Percentiles rank a stretch among this genome's conserved stretches.
Conservation (phyloP, 2,888 invertebrate genomes). For the Trimorus sp. region DNA sequence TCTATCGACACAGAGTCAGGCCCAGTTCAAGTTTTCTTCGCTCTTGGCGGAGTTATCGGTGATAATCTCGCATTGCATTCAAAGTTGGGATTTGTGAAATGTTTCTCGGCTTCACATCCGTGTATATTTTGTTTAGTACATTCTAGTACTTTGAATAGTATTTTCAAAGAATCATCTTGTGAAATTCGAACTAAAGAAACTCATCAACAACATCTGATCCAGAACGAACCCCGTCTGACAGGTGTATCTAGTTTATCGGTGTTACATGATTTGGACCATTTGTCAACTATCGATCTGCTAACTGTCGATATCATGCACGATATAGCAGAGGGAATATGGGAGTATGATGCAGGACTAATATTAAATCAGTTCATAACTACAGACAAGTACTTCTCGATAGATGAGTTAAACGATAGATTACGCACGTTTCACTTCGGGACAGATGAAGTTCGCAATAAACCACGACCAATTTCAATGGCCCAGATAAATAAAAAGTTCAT, state of each 20-base stretch:
- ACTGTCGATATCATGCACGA: constrained; percentile 5
- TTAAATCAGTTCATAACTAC: not conserved
- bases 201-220: constrained; percentile 2
- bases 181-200: constrained; percentile 3
- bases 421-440: not conserved
- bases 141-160: not conserved
- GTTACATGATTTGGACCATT: not conserved
- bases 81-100: constrained; percentile 20
- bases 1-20: not conserved
- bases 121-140: not conserved
- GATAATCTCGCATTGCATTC: constrained; percentile 39
- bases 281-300: not conserved
- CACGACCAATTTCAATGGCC: too few species aligned
- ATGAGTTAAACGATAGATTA: not conserved
- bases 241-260: not conserved
- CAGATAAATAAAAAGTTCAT: too few species aligned
- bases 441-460: not conserved
- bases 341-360: not conserved
- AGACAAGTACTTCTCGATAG: not conserved
- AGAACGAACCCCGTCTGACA: not conserved
- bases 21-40: constrained; percentile 14
- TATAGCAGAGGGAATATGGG: constrained; percentile 13
- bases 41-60: constrained; percentile 37
- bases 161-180: constrained; percentile 4
- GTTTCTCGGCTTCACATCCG: constrained; percentile 6